Evolutionary conservation across 2,113 vertebrate genomes (phyloP), one percentile per base, ranked within the genome.

Genomic region (Ancistrus triradiatus): DNA sequence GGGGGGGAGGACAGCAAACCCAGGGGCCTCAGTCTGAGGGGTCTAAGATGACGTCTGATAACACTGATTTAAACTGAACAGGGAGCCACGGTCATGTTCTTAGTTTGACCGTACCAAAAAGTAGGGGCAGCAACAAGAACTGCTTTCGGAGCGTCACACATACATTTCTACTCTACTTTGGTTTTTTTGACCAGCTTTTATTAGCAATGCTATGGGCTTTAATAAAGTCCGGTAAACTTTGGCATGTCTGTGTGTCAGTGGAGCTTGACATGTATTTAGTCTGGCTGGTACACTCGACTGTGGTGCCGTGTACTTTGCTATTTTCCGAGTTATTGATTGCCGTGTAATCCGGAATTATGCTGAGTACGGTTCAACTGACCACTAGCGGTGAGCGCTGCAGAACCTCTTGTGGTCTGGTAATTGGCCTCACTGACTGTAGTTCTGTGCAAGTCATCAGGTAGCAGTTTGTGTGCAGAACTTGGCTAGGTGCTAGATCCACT

Each of bases 381-480:
- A 60, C 66, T 85, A 87, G 84, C 71, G 88, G 86, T 87, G 84
- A 84, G 78, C 79, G 78, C 66, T 77, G 67, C 75, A 81, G 81
- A 83, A 52, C 73, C 70, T 67, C 68, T 81, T 84, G 81, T 70
- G 81, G 73, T 81, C 59, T 55, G 35, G 66, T 59, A 42, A 47
- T 73, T 76, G 74, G 75, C 80, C 69, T 62, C 46, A 47, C 70
- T 75, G 75, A 77, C 81, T 71, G 82, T 80, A 68, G 74, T 77
- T 65, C 72, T 44, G 53, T 51, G 21, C 8, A 17, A 28, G 2
- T 2, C 11, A 2, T n/a, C 35, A 21, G 33, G 2, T 3, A 1
- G 19, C 15, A 46, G n/a, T n/a, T n/a, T n/a, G n/a, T n/a, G n/a
- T n/a, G n/a, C n/a, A n/a, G n/a, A n/a, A n/a, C n/a, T n/a, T n/a